phyloP scores from a whole-genome alignment of 2,113 vertebrate species.

The Corythaixoides concolor region DNA sequence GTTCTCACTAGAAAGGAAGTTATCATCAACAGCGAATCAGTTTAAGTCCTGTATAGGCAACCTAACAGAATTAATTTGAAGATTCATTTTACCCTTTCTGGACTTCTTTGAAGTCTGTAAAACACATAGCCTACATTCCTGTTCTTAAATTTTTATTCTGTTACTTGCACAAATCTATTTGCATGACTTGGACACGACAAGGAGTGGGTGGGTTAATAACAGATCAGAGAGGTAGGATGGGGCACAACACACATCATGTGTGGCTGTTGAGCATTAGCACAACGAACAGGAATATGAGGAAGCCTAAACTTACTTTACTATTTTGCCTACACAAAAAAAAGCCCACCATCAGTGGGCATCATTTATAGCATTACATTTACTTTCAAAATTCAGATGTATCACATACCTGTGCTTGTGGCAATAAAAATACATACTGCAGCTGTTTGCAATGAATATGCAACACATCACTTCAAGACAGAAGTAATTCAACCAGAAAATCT shows the following conservation, averaged over 20 bases:
- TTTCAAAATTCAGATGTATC: background rate
- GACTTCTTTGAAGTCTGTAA: background rate
- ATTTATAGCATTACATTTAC: background rate
- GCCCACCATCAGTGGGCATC: background rate
- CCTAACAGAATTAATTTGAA: background rate
- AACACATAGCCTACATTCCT: fast-evolving
- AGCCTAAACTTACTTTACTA: background rate
- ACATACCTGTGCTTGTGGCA: background rate
- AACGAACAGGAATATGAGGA: background rate
- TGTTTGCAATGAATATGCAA: background rate
- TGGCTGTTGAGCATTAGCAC: background rate
- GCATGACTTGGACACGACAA: background rate
- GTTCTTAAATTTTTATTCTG: background rate
- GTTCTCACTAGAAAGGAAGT: background rate
- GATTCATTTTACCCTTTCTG: background rate
- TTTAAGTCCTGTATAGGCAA: background rate
- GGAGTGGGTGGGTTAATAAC: background rate
- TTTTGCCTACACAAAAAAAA: background rate
- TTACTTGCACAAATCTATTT: background rate
- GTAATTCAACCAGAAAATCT: background rate
- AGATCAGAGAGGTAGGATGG: background rate
- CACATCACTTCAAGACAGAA: background rate
- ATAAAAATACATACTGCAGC: background rate
- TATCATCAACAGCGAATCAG: background rate
- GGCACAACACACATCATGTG: background rate